phyloP scores from a whole-genome alignment of 2,888 invertebrate genomes.

The Himalopsyche tibetana region DNA sequence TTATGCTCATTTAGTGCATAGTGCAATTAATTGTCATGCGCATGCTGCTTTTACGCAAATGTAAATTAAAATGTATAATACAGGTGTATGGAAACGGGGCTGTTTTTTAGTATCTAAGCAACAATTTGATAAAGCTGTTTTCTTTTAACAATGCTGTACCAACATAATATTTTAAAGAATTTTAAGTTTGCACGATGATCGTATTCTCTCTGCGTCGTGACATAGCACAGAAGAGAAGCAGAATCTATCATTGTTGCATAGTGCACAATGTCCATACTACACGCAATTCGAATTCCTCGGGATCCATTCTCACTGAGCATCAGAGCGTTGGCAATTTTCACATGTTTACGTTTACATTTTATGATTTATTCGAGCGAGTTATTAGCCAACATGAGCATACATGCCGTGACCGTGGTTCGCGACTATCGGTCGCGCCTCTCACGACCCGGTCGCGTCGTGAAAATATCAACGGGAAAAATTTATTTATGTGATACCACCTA shows the following conservation, averaged over 20 bases:
- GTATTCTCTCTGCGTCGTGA: background rate
- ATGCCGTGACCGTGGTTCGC: constrained; percentile 27
- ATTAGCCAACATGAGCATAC: constrained; percentile 28
- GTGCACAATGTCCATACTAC: background rate
- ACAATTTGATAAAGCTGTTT: too few relatives aligned
- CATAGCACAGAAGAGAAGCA: background rate
- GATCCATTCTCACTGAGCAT: background rate
- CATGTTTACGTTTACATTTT: constrained; percentile 1
- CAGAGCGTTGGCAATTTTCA: constrained; percentile 28
- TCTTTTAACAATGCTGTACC: too few relatives aligned
- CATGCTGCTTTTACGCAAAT: too few relatives aligned
- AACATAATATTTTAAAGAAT: too few relatives aligned
- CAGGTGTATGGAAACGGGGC: too few relatives aligned
- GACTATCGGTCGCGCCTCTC: background rate
- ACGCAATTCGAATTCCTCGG: background rate
- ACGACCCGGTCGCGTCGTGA: constrained; percentile 37
- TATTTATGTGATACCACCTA: background rate
- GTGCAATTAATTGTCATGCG: too few relatives aligned
- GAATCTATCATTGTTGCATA: background rate
- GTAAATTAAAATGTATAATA: too few relatives aligned
- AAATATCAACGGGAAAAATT: background rate
- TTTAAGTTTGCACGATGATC: too few relatives aligned
- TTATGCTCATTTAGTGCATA: too few relatives aligned
- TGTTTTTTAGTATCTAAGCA: too few relatives aligned
- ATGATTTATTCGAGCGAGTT: constrained; percentile 38